Evolutionary conservation across 2,113 vertebrate genomes (phyloP).

Genomic region (Blennius ocellaris): DNA sequence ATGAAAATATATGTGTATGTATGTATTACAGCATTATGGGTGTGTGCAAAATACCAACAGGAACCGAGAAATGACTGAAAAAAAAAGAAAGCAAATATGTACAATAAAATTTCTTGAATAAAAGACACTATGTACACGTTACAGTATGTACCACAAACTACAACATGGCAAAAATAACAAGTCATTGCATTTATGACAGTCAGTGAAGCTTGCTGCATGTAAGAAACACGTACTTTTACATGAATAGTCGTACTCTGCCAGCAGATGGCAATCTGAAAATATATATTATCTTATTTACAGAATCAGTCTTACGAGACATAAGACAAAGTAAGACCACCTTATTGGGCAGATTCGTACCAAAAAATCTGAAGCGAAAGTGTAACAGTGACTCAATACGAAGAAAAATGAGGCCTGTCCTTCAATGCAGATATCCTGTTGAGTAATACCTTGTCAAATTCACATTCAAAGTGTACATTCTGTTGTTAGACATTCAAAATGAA

Average conservation of each 20-base stretch:
- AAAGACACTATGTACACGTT: slow-evolving; percentile 33
- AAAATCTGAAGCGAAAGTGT: slow-evolving; percentile 40
- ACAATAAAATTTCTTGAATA: slow-evolving; percentile 40
- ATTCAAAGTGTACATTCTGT: slow-evolving; percentile 68
- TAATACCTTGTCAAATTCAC: slow-evolving; percentile 53
- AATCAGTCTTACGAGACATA: slow-evolving; percentile 47
- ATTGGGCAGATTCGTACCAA: slow-evolving; percentile 20
- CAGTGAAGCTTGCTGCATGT: slow-evolving; percentile 61
- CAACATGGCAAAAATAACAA: slow-evolving; percentile 79
- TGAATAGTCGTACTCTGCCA: slow-evolving; percentile 89
- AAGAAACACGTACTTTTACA: slow-evolving; percentile 88
- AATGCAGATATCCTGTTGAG: slow-evolving; percentile 32
- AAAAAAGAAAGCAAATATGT: slow-evolving; percentile 32
- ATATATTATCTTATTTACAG: slow-evolving; percentile 87
- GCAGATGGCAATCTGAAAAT: slow-evolving; percentile 91
- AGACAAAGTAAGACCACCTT: slow-evolving; percentile 28
- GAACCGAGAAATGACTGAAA: slow-evolving; percentile 17
- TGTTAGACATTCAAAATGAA: slow-evolving; percentile 51
- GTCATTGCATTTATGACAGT: slow-evolving; percentile 85
- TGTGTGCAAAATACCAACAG: slow-evolving; percentile 69
- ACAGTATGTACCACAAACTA: slow-evolving; percentile 50
- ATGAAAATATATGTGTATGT: slow-evolving; percentile 53
- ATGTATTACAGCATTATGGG: slow-evolving; percentile 53
- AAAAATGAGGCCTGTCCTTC: slow-evolving; percentile 37
- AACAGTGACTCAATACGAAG: slow-evolving; percentile 51